These are phyloP conservation scores for Sitta carolinensis DNA, from an alignment of 2,797 vertebrate species.

Conservation along the genomic window DNA sequence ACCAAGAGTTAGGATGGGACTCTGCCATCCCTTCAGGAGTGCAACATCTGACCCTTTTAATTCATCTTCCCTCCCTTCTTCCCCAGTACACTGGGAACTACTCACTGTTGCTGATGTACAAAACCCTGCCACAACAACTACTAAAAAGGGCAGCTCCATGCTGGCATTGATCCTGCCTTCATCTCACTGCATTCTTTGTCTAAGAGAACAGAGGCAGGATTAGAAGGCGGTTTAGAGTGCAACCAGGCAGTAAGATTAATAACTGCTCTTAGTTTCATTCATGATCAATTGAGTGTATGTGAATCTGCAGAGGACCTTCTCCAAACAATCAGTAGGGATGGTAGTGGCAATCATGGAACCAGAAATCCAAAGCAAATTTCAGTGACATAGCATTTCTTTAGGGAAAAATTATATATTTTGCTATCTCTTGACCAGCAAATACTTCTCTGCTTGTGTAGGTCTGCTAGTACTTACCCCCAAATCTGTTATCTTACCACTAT, in stretches of 20 bases:
- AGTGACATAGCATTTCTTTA: neutral
- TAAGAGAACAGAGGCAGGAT: conserved; percentile 67
- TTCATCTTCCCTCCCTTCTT: conserved; percentile 22
- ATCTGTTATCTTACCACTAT: neutral
- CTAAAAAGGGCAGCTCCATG: conserved; percentile 60
- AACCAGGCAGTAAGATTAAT: conserved; percentile 70
- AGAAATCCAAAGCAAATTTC: conserved; percentile 21
- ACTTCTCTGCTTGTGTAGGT: neutral
- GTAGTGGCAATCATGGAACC: neutral
- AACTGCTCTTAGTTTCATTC: conserved; percentile 64
- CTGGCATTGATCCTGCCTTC: conserved; percentile 65
- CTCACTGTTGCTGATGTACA: conserved; percentile 50
- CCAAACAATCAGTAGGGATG: conserved; percentile 22
- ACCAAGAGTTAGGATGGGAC: conserved; percentile 43
- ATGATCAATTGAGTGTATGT: conserved; percentile 49
- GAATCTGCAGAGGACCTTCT: conserved; percentile 48
- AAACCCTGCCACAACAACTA: conserved; percentile 43
- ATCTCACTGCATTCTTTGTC: conserved; percentile 69
- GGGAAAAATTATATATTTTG: neutral
- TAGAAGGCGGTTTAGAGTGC: conserved; percentile 66
- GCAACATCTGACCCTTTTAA: conserved; percentile 21
- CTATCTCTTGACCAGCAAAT: neutral
- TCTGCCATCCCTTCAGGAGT: conserved; percentile 12
- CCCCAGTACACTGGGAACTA: conserved; percentile 29
- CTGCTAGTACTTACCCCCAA: neutral